Percentiles rank a stretch among this genome's conserved stretches.
phyloP scores from a whole-genome alignment of 1,140 invertebrate genomes.

The Drosophila navojoa region DNA sequence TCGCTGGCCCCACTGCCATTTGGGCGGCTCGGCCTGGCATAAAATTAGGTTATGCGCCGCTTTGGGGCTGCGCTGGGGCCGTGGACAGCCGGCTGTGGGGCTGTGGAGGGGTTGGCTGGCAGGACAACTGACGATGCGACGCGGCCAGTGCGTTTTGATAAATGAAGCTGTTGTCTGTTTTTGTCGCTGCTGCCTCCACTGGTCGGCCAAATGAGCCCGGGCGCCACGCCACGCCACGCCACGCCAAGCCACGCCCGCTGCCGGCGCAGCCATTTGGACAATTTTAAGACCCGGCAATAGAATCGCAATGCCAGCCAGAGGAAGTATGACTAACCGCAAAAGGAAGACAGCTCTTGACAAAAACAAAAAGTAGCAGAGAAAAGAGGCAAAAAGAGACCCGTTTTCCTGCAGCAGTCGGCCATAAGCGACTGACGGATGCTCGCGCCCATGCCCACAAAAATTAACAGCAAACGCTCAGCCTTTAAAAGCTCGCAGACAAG shows the following conservation, averaged over 20 bases:
- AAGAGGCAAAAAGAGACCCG: neutral
- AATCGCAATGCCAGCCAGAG: constrained; percentile 39
- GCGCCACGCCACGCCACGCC: neutral
- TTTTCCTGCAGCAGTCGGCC: neutral
- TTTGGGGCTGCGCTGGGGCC: neutral
- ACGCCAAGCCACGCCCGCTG: neutral
- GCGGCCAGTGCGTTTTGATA: constrained; percentile 67
- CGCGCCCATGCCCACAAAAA: neutral
- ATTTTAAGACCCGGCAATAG: constrained; percentile 52
- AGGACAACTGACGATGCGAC: neutral
- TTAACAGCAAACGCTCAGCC: no score
- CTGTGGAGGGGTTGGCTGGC: constrained; percentile 7
- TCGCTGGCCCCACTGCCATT: neutral
- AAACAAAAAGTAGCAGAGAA: constrained; percentile 1
- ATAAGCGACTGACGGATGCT: neutral
- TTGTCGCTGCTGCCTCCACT: constrained; percentile 36
- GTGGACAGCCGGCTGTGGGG: neutral
- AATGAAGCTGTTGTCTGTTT: constrained; percentile 66
- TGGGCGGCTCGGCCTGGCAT: constrained; percentile 39
- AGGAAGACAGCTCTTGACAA: constrained; percentile 30
- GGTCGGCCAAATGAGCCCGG: constrained; percentile 24
- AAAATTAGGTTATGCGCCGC: constrained; percentile 56
- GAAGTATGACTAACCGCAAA: constrained; percentile 55
- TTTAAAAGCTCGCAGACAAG: no score
- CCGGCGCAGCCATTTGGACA: constrained; percentile 44